Base-by-base conservation (phyloP, 2,888 invertebrate genomes). In the Oxytorus armatus region DNA sequence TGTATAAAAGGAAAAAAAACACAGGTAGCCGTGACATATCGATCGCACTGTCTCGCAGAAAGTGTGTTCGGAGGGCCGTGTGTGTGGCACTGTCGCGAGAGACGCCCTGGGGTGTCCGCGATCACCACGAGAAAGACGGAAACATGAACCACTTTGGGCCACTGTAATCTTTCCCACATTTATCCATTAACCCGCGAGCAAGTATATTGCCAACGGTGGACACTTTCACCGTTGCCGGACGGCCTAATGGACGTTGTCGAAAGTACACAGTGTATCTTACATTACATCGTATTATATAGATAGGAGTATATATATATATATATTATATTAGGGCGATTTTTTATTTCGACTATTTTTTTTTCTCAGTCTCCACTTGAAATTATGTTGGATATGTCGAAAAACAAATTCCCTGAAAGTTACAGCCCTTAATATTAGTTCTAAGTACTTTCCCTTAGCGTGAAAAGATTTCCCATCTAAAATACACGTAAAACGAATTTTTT, bases 111-210 rank as follows among this genome's bases (percentile, higher is more conserved):
- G 73, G 80, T 77, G 61, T 69, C 47, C 66, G 14, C 63, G 63
- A 69, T 73, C 77, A 39, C 61, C 25, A n/a, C 23, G 73, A 73
- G 55, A 73, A 69, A 77, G 73, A 77, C 73, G 57, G 77, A 49
- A 77, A 80, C 77, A 63, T 29, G 77, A 73, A 76, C 76, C 76
- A 76, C 79, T 80, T 76, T 80, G 68, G 72, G n/a, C 76, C 68
- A 51, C 65, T 74, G 76, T 76, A 80, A 80, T 73, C 72, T 72
- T 80, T 80, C 72, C 68, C 72, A 68, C 79, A 80, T 76, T 80
- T 77, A 77, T 73, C 76, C 80, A 73, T 80, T 80, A 80, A 68
- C 72, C 75, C 68, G 66, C 49, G 55, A 49, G 59, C 69, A 18
- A 33, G 36, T 47, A 63, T 25, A n/a, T n/a, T 25, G 39, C 61